These are phyloP conservation scores for Crenuchus spilurus DNA, from an alignment of 2,797 vertebrate genomes.

Conservation along the genomic window DNA sequence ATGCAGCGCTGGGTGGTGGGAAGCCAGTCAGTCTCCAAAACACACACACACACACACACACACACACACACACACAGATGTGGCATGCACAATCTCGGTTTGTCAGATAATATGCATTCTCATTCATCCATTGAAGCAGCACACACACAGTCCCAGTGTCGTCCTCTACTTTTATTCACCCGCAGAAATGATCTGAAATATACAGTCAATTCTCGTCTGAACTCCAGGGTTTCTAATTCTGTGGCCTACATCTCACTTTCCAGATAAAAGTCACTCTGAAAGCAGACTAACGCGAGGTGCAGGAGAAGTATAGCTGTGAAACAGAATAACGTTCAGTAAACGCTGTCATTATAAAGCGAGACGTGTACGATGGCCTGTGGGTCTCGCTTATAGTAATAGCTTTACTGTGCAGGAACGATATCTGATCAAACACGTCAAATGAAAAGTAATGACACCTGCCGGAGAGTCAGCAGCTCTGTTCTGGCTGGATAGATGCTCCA, in stretches of 20 bases:
- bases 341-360: no score
- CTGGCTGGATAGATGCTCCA: no score
- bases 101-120: slow-evolving; percentile 33
- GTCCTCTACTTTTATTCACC: neutral
- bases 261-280: slow-evolving; percentile 2
- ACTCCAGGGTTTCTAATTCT: neutral
- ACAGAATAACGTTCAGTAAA: no score
- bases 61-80: neutral
- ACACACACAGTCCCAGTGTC: neutral
- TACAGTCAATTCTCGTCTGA: slow-evolving; percentile 11
- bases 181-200: neutral
- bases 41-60: slow-evolving; percentile 41
- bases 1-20: slow-evolving; percentile 24
- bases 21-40: slow-evolving; percentile 28
- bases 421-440: no score
- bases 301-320: slow-evolving; percentile 18
- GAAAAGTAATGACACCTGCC: no score
- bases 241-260: neutral
- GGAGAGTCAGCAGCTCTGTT: no score
- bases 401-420: no score
- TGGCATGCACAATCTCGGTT: neutral
- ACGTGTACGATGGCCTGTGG: no score
- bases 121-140: slow-evolving; percentile 18
- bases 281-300: slow-evolving; percentile 20
- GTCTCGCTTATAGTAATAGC: no score